Base-by-base conservation (phyloP, 1,140 invertebrate species). In the Dreissena polymorpha region DNA sequence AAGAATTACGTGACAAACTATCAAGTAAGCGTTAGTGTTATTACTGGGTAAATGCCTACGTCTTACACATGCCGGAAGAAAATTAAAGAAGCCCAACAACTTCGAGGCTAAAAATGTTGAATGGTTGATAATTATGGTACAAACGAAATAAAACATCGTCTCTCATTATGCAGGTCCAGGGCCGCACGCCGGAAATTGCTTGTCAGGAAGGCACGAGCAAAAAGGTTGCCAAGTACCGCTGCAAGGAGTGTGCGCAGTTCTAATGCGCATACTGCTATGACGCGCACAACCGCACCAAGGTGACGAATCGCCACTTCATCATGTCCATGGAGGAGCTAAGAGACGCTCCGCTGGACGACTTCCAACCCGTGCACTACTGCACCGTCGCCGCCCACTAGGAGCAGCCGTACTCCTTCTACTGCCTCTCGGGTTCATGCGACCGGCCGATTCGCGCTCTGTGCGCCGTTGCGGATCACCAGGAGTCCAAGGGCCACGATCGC, bases 171-270 rank as follows among this genome's bases (percentile, higher is more conserved):
- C 23, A 78, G 76, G 69, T 83, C 8, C 81, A 83, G 53, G 64
- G 64, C 18, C 16, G 64, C 13, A 83, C 68, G 21, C 72, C 65
- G 10, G 81, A 76, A 10, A 75, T 76, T 18, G 10, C n/a, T 0
- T 83, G 81, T 53, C 73, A 83, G 23, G 81, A 83, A 71, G 76
- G 81, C 23, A 68, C 39, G 5, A 49, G 64, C 50, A 60, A 57
- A 5, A 67, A 65, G 10, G 21, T 64, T 39, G 50, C 81, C 23
- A 69, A 71, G 51, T 29, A 70, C 23, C 73, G 81, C 29, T 83
- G 81, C 57, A 70, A 74, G 29, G 81, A 83, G 25, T 83, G 81
- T 83, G 72, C 73, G 5, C 81, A 83, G 73, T 83, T 83, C 55
- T 29, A 76, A 1, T 83, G 81, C 53, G 25, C n/a, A 3, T 72